Evolutionary conservation across 2,888 invertebrate genomes (phyloP).

Genomic region (Uloborus plumipes): DNA sequence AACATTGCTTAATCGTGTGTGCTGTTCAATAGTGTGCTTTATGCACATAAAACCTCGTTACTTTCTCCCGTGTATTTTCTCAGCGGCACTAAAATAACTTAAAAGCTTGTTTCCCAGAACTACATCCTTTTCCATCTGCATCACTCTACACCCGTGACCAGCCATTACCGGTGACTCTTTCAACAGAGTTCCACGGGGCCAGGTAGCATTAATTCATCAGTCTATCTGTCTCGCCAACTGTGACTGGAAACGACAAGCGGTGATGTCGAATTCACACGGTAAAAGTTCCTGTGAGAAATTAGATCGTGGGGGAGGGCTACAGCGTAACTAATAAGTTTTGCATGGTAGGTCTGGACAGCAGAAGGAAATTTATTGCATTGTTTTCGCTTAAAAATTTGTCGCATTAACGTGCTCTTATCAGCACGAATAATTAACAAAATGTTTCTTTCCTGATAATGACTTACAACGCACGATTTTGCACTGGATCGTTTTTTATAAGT

Average conservation of each 20-base stretch:
- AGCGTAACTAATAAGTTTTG: conserved; percentile 19
- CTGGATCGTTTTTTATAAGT: too few relatives aligned
- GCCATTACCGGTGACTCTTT: neutral
- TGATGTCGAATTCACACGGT: conserved; percentile 47
- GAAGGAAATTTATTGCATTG: neutral
- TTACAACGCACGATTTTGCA: too few relatives aligned
- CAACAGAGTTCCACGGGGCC: neutral
- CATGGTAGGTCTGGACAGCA: neutral
- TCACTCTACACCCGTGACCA: neutral
- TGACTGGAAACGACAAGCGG: conserved; percentile 39
- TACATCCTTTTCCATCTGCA: neutral
- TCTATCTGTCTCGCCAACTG: conserved; percentile 25
- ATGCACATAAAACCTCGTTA: too few relatives aligned
- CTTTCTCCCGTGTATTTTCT: too few relatives aligned
- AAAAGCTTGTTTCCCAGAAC: too few relatives aligned
- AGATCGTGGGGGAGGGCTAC: conserved; percentile 1
- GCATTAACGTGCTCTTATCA: too few relatives aligned
- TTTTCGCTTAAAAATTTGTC: too few relatives aligned
- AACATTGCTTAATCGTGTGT: too few relatives aligned
- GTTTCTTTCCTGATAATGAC: too few relatives aligned
- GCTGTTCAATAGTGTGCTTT: too few relatives aligned
- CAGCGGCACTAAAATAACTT: too few relatives aligned
- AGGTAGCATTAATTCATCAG: conserved; percentile 43
- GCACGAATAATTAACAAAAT: too few relatives aligned
- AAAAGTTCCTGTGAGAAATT: conserved; percentile 29